phyloP scores from a whole-genome alignment of 2,797 vertebrate genomes.

The Hippopotamyrus pictus region DNA sequence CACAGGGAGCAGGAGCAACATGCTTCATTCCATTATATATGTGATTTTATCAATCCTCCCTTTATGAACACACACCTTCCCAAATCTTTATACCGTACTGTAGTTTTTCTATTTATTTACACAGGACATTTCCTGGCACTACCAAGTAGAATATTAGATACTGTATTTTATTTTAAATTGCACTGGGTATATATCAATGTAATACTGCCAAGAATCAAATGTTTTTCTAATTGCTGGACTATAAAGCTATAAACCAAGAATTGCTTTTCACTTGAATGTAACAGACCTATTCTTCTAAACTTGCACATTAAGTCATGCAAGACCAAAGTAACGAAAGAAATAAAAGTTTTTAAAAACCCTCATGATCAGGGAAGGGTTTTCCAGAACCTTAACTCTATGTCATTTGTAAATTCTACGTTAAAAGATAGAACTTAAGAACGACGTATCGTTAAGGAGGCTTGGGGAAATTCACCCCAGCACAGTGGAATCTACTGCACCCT shows the following conservation, averaged over 20 bases:
- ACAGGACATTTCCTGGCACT: neutral
- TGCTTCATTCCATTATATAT: neutral
- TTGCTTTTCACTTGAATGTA: neutral
- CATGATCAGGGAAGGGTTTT: neutral
- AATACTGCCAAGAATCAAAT: neutral
- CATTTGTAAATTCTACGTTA: neutral
- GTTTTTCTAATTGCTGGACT: neutral
- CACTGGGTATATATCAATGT: neutral
- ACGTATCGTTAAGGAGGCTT: neutral
- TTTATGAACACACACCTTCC: conserved; percentile 22
- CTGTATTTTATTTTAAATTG: neutral
- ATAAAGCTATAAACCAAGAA: conserved; percentile 2
- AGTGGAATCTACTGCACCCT: neutral
- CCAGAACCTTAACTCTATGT: neutral
- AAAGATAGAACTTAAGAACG: neutral
- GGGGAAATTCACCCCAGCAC: neutral
- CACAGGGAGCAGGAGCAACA: neutral
- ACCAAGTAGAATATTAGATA: neutral
- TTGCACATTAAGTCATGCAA: neutral
- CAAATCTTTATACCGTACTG: neutral
- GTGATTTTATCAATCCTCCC: neutral
- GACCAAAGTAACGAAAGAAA: neutral
- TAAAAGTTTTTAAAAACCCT: neutral
- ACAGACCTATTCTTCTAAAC: neutral
- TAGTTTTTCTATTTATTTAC: neutral